Percentiles rank a stretch among this genome's conserved stretches.
phyloP scores from a whole-genome alignment of 2,888 invertebrate genomes.

The Trachelus iudaicus region DNA sequence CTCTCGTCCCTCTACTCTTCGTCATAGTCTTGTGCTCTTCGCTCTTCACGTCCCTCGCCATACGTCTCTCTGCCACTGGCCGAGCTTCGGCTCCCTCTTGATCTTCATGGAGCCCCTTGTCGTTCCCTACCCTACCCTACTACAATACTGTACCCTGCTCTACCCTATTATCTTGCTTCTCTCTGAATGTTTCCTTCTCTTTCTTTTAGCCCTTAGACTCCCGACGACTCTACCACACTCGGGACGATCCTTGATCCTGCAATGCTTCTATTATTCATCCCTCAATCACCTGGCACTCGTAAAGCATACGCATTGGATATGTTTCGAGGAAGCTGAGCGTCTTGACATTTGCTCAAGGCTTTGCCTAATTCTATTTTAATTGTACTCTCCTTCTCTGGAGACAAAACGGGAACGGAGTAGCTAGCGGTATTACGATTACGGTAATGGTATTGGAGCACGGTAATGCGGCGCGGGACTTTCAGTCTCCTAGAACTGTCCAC shows the following conservation, averaged over 20 bases:
- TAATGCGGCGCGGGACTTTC: slow-evolving; percentile 7
- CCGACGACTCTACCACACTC: background rate
- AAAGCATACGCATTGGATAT: background rate
- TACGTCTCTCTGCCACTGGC: background rate
- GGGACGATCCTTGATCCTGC: background rate
- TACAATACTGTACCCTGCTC: slow-evolving; percentile 20
- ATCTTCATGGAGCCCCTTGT: slow-evolving; percentile 9
- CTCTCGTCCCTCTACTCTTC: slow-evolving; percentile 34
- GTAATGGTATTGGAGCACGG: slow-evolving; percentile 41
- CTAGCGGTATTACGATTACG: slow-evolving; percentile 54
- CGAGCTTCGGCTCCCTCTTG: slow-evolving; percentile 13
- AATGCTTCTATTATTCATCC: background rate
- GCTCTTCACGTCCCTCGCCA: slow-evolving; percentile 12
- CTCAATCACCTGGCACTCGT: background rate
- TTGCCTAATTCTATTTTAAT: slow-evolving; percentile 15
- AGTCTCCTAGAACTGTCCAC: background rate
- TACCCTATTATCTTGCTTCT: slow-evolving; percentile 21
- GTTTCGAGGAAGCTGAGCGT: background rate
- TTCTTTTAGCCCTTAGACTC: slow-evolving; percentile 10
- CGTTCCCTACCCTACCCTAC: slow-evolving; percentile 23
- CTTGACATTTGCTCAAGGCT: background rate
- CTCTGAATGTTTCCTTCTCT: slow-evolving; percentile 19
- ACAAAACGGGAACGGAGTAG: slow-evolving; percentile 59
- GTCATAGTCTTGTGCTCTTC: slow-evolving; percentile 20
- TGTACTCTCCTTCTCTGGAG: slow-evolving; percentile 17